phyloP scores from a whole-genome alignment of 1,140 invertebrate species.

The Arion vulgaris region DNA sequence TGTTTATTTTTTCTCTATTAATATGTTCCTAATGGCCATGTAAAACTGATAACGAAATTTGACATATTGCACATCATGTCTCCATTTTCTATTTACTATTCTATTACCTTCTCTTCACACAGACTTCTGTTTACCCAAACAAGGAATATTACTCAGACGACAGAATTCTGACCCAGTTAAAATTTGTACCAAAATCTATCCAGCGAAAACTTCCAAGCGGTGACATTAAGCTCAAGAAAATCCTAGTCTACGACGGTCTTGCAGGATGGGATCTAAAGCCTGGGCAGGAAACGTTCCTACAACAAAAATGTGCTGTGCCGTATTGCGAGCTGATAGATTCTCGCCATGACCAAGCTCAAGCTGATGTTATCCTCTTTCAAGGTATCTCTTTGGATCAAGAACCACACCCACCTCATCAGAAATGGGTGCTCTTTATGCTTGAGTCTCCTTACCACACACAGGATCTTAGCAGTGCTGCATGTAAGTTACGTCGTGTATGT shows the following conservation, averaged over 20 bases:
- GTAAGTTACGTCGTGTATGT: not conserved
- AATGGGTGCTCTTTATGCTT: slow-evolving; percentile 81
- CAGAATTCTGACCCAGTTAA: slow-evolving; percentile 56
- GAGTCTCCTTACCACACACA: slow-evolving; percentile 79
- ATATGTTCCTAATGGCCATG: too few relatives aligned
- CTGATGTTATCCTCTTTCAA: slow-evolving; percentile 62
- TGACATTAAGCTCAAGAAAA: slow-evolving; percentile 53
- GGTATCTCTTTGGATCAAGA: slow-evolving; percentile 35
- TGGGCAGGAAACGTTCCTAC: slow-evolving; percentile 53
- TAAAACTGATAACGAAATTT: too few relatives aligned
- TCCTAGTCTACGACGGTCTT: slow-evolving; percentile 57
- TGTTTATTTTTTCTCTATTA: too few relatives aligned
- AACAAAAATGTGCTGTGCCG: slow-evolving; percentile 62
- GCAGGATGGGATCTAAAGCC: slow-evolving; percentile 49
- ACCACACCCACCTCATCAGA: slow-evolving; percentile 54
- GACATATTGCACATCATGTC: too few relatives aligned
- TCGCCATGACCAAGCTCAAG: slow-evolving; percentile 36
- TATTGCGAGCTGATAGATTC: slow-evolving; percentile 57
- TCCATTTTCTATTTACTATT: too few relatives aligned
- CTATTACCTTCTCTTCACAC: not conserved
- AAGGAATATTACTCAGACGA: slow-evolving; percentile 50
- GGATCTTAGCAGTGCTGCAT: slow-evolving; percentile 79
- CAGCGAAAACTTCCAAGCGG: slow-evolving; percentile 20
- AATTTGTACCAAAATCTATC: slow-evolving; percentile 44
- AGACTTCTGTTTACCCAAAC: slow-evolving; percentile 46